Conservation (phyloP, 2,888 invertebrate genomes). For the Tipula lateralis region DNA sequence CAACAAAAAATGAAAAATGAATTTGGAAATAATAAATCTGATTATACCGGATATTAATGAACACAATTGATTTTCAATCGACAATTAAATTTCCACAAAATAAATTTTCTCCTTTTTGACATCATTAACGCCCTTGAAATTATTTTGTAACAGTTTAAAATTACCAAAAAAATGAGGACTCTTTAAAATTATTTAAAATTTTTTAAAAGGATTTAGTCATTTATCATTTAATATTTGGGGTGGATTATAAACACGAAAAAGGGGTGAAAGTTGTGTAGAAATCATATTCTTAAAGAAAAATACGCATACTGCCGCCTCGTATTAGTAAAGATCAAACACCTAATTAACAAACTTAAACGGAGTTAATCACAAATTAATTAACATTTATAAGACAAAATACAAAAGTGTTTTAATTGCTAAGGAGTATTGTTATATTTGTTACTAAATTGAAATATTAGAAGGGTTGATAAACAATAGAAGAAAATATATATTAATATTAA, state of each 20-base stretch:
- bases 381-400: not conserved
- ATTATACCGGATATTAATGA: not conserved
- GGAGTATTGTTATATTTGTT: not conserved
- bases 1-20: slow-evolving; percentile 4
- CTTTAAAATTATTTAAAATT: not conserved
- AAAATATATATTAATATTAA: not conserved
- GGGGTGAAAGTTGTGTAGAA: not conserved
- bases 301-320: not conserved
- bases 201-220: slow-evolving; percentile 9
- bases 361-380: not conserved
- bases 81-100: slow-evolving; percentile 15
- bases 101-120: not conserved
- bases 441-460: not conserved
- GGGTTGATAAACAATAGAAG: not conserved
- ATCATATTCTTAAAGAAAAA: not conserved
- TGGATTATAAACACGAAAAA: not conserved
- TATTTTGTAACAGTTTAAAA: slow-evolving; percentile 4
- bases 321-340: not conserved
- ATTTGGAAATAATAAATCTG: slow-evolving; percentile 15
- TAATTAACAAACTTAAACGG: not conserved
- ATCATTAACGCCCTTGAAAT: slow-evolving; percentile 24
- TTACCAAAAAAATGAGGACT: not conserved
- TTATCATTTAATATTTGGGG: slow-evolving; percentile 1
- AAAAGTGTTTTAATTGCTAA: not conserved
- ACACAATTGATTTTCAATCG: slow-evolving; percentile 15